Base-by-base conservation (phyloP, 1,140 invertebrate species). In the Drosophila pseudoananassae region DNA sequence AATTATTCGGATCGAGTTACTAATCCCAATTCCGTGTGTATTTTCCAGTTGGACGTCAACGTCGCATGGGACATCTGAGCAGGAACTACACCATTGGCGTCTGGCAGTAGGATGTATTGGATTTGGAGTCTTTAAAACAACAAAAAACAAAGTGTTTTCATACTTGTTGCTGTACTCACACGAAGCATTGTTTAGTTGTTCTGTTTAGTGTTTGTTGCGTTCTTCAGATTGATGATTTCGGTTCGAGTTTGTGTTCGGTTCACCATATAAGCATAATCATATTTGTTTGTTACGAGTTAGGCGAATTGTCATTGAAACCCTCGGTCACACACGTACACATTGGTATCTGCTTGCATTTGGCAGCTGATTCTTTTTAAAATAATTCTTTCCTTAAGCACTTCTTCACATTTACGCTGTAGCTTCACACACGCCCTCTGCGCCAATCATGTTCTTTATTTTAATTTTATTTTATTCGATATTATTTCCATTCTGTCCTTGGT, bases 31-130 rank as follows among this genome's bases (percentile, higher is more conserved):
- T 69, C 27, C 33, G 40, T 40, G 36, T 10, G 7, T 76, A 25
- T 76, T 59, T 87, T 91, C 2, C 78, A 92, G 91, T 77, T 78
- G 91, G 90, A 71, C 91, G 91, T 61, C 83, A 90, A 77, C 80
- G 91, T 76, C 91, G 91, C 64, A 73, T 92, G 91, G 91, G 91
- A 63, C 91, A 92, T 40, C 90, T 92, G 58, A 80, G 56, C 71
- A 79, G 90, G 72, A 92, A 92, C 53, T 92, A 91, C 55, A 92
- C 91, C 40, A 79, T 92, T 75, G 91, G 91, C 51, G 63, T 78
- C 38, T 90, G 82, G 74, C 90, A 90, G 65, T 91, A 90, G 58
- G 49, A 63, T 43, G 25, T 45, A 55, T 20, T 9, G 46, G 6
- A 29, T 12, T 20, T 45, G 47, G 12, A 43, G 45, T 27, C 38